Percentiles rank a stretch among this genome's conserved stretches.
These are phyloP conservation scores for Macaca nemestrina DNA, from an alignment of 2,113 vertebrate species.

Conservation along the genomic window DNA sequence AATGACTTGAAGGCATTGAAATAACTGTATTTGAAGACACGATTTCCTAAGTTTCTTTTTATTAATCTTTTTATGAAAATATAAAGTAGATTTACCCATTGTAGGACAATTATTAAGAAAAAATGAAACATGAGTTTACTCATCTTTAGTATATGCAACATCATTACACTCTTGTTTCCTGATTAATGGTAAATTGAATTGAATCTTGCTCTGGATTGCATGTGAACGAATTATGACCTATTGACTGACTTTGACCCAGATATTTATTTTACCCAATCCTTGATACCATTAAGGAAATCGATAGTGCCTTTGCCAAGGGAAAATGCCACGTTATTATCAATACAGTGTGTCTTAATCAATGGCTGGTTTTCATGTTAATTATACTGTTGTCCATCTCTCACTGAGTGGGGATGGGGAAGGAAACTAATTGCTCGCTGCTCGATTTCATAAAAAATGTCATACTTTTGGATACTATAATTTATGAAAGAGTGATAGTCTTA, in stretches of 20 bases:
- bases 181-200: conserved; percentile 4
- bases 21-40: not conserved
- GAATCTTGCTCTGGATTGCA: not conserved
- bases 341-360: not conserved
- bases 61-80: not conserved
- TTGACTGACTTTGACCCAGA: not conserved
- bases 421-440: not conserved
- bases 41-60: not conserved
- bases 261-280: not conserved
- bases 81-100: not conserved
- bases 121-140: not conserved
- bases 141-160: not conserved
- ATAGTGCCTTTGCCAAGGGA: not conserved
- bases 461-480: not conserved
- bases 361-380: conserved; percentile 11
- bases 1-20: not conserved
- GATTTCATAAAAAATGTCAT: not conserved
- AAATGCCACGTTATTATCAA: not conserved
- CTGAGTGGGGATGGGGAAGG: not conserved
- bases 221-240: conserved; percentile 1
- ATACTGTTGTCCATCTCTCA: not conserved
- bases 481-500: not conserved
- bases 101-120: not conserved
- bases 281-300: conserved; percentile 43
- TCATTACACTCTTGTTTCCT: not conserved